phyloP scores from a whole-genome alignment of 2,797 vertebrate genomes.

The Rachycentron canadum region DNA sequence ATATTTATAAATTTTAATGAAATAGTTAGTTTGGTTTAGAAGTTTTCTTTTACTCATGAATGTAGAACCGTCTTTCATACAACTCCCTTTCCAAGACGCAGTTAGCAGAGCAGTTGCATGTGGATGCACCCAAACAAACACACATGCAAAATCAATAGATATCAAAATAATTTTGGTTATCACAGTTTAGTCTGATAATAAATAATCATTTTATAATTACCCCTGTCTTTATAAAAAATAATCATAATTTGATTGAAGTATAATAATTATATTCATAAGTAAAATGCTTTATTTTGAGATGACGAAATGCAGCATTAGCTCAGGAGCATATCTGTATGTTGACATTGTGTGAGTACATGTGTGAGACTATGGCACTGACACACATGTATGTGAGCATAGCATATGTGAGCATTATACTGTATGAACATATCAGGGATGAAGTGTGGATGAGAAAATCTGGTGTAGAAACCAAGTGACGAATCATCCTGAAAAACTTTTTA shows the following conservation, averaged over 20 bases:
- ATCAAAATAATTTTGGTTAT: neutral
- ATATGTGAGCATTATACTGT: neutral
- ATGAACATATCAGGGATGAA: constrained; percentile 1
- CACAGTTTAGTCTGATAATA: neutral
- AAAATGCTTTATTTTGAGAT: neutral
- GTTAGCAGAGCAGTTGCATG: neutral
- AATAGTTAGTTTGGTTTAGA: neutral
- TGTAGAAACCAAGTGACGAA: constrained; percentile 6
- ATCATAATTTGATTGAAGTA: neutral
- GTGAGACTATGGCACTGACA: neutral
- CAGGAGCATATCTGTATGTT: neutral
- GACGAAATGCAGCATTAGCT: neutral
- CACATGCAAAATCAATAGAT: neutral
- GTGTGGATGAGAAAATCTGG: constrained; percentile 2
- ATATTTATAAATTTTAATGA: neutral
- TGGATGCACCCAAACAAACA: neutral
- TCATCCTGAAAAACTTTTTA: constrained; percentile 26
- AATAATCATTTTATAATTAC: neutral
- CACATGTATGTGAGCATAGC: neutral
- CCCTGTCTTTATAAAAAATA: neutral
- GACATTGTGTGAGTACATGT: neutral
- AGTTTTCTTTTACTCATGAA: neutral
- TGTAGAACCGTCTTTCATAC: neutral
- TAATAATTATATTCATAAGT: no score
- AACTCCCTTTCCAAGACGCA: neutral